Evolutionary conservation across 2,888 invertebrate species (phyloP).

Genomic region (Neocrepidodera transversa): DNA sequence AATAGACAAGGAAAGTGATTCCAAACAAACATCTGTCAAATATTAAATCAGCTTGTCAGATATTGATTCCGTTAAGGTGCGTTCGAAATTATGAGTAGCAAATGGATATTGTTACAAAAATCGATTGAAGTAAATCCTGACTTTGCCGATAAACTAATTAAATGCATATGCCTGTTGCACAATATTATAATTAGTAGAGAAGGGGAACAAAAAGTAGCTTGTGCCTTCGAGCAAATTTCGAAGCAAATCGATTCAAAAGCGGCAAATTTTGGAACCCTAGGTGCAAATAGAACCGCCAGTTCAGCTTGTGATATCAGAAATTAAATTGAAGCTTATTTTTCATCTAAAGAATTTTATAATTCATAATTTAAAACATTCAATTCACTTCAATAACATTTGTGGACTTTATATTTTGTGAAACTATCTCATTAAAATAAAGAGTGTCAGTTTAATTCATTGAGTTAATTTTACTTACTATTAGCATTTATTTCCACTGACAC

Average conservation of each 20-base stretch:
- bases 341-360: conserved; percentile 24
- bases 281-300: conserved; percentile 21
- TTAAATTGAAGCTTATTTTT: conserved; percentile 24
- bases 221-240: conserved; percentile 22
- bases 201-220: conserved; percentile 24
- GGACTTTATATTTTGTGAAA: neutral
- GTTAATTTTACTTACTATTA: conserved; percentile 18
- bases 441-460: neutral
- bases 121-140: conserved; percentile 29
- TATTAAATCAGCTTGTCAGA: no score
- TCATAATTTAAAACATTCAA: conserved; percentile 10
- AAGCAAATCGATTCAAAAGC: conserved; percentile 17
- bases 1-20: no score
- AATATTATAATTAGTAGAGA: conserved; percentile 35
- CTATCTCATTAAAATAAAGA: neutral
- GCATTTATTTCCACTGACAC: conserved; percentile 21
- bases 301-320: conserved; percentile 25
- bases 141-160: conserved; percentile 26
- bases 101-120: conserved; percentile 32
- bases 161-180: conserved; percentile 33
- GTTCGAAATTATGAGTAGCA: conserved; percentile 28
- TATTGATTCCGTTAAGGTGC: no score
- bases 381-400: neutral
- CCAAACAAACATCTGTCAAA: no score
- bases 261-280: conserved; percentile 22